These are phyloP conservation scores for Aegypius monachus DNA, from an alignment of 2,113 vertebrate genomes.

Conservation along the genomic window DNA sequence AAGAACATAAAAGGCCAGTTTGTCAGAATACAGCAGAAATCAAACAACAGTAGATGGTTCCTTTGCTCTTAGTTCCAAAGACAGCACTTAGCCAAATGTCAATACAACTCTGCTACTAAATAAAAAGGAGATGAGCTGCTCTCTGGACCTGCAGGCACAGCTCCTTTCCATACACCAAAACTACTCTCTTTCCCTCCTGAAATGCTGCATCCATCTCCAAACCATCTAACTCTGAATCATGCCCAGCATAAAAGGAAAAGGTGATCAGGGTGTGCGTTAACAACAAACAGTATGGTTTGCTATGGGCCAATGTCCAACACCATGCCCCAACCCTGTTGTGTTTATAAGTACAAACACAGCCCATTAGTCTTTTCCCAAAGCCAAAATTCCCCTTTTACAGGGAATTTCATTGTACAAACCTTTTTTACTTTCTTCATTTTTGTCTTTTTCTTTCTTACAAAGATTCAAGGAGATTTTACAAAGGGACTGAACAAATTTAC, in stretches of 20 bases:
- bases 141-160: background rate
- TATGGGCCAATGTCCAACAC: background rate
- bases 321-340: background rate
- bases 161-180: background rate
- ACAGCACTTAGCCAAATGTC: background rate
- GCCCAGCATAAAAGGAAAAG: background rate
- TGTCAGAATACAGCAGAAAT: background rate
- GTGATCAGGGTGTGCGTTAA: background rate
- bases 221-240: background rate
- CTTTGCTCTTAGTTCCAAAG: background rate
- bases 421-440: background rate
- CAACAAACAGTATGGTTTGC: background rate
- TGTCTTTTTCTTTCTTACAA: background rate
- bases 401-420: background rate
- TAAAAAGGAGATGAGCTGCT: background rate
- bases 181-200: background rate
- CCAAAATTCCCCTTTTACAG: background rate
- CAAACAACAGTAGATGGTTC: background rate
- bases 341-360: background rate
- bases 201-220: background rate
- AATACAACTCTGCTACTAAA: background rate
- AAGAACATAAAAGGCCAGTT: background rate
- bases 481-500: background rate
- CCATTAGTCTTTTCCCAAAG: background rate
- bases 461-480: background rate